Conservation (phyloP, 2,797 vertebrate species). For the Lacerta agilis region DNA sequence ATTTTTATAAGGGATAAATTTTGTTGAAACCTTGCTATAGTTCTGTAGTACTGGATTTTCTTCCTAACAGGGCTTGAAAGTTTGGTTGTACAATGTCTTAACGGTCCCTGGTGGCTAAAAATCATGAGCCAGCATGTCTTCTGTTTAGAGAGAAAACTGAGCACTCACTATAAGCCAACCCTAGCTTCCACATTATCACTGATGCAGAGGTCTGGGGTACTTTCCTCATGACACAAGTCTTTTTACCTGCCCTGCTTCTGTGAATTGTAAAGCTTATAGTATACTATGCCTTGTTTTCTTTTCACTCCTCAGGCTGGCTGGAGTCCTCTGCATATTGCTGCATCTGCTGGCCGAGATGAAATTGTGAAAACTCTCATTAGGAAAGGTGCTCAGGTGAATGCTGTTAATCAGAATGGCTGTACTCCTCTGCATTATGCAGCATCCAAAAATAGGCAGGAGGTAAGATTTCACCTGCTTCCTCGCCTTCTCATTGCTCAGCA, state of each 20-base stretch:
- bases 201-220: background rate
- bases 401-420: conserved; percentile 93
- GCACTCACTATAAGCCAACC: too few species aligned
- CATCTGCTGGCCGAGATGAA: conserved; percentile 93
- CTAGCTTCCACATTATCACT: too few species aligned
- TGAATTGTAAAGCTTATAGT: background rate
- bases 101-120: too few species aligned
- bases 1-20: background rate
- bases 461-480: conserved; percentile 53
- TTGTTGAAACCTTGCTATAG: background rate
- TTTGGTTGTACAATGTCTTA: background rate
- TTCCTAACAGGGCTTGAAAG: background rate
- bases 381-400: conserved; percentile 91
- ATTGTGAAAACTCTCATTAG: conserved; percentile 90
- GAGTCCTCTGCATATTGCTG: conserved; percentile 95
- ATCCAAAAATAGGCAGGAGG: conserved; percentile 95
- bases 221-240: background rate
- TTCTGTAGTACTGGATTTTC: background rate
- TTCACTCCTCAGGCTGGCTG: conserved; percentile 84
- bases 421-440: conserved; percentile 95
- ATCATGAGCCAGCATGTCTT: background rate
- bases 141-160: background rate
- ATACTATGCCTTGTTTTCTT: background rate
- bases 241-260: background rate
- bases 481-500: background rate